A percentile compares a stretch with the other conserved stretches of the same genome.
Evolutionary conservation across 2,888 invertebrate genomes (phyloP).

Genomic region (Aporophyla lueneburgensis): DNA sequence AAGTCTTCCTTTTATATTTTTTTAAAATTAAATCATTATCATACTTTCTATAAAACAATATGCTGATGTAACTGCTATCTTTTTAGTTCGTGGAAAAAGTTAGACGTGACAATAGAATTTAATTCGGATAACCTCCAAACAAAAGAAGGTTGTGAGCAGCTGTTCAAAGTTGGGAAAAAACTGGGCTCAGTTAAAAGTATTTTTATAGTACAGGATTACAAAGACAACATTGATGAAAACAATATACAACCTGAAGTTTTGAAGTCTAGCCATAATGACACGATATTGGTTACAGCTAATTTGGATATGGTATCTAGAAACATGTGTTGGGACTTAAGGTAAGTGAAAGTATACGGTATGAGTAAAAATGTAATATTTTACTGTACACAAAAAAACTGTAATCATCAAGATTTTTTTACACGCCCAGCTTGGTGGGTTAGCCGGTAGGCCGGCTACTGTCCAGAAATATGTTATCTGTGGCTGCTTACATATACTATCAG

Average conservation of each 20-base stretch:
- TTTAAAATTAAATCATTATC: too few species aligned
- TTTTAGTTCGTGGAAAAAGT: not conserved
- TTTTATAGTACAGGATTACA: constrained; percentile 16
- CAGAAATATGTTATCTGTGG: not conserved
- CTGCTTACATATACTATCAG: not conserved
- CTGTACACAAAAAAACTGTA: not conserved
- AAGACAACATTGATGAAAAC: not conserved
- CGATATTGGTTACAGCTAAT: constrained; percentile 4
- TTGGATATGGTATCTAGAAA: constrained; percentile 6
- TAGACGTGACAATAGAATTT: not conserved
- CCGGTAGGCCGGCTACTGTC: not conserved
- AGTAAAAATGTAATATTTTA: too few species aligned
- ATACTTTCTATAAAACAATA: too few species aligned
- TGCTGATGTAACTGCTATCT: too few species aligned
- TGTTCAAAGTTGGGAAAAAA: constrained; percentile 6
- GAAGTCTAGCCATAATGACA: not conserved
- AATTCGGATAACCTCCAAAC: constrained; percentile 5
- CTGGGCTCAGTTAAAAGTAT: not conserved
- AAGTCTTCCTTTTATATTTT: too few species aligned
- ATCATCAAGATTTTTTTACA: not conserved
- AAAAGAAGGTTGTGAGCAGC: constrained; percentile 7
- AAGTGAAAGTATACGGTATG: too few species aligned
- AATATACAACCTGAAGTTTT: not conserved
- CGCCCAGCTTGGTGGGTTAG: not conserved
- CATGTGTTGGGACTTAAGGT: not conserved